These are phyloP conservation scores for Glaucomys volans DNA, from an alignment of 2,113 vertebrate species.

Conservation along the genomic window DNA sequence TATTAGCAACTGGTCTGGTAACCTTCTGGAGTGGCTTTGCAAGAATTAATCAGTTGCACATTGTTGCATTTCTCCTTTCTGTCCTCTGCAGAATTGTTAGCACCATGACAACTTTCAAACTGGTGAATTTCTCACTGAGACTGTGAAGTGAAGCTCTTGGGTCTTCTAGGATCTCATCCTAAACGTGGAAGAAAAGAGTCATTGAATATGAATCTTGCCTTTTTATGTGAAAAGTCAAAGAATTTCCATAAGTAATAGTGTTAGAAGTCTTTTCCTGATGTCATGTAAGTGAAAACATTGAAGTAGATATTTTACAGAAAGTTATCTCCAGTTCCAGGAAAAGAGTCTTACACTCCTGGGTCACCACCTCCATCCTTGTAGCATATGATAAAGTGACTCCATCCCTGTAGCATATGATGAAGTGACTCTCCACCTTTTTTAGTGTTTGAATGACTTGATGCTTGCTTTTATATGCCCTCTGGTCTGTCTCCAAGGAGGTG, in stretches of 20 bases:
- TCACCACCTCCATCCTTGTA: neutral
- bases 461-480: neutral
- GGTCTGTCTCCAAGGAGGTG: neutral
- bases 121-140: neutral
- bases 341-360: neutral
- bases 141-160: neutral
- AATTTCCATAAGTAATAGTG: neutral
- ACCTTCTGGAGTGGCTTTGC: neutral
- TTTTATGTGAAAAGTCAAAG: neutral
- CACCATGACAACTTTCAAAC: neutral
- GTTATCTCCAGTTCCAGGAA: neutral
- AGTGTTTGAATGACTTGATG: neutral
- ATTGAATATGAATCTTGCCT: slow-evolving; percentile 26
- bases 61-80: neutral
- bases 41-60: neutral
- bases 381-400: neutral
- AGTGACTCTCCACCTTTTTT: neutral
- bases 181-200: neutral
- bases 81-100: neutral
- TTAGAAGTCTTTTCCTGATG: neutral
- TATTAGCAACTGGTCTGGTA: neutral
- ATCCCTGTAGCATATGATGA: neutral
- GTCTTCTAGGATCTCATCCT: neutral
- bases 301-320: neutral
- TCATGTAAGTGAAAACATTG: neutral